phyloP scores from a whole-genome alignment of 2,113 vertebrate genomes.

The Sitta europaea region DNA sequence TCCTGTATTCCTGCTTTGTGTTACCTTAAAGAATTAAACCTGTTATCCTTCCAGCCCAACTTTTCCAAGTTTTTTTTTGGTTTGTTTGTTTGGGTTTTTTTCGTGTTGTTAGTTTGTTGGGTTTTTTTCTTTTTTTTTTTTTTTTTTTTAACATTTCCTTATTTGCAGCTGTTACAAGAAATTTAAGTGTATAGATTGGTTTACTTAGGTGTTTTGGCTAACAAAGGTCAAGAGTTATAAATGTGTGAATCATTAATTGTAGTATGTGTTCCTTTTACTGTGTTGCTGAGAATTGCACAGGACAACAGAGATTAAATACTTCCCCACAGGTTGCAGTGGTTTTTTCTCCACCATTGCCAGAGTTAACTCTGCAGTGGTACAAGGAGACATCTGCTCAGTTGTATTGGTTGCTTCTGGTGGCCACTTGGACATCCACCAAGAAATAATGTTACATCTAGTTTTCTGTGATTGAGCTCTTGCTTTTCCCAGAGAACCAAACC shows the following conservation, averaged over 20 bases:
- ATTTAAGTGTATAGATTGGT: constrained; percentile 1
- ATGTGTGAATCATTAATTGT: constrained; percentile 56
- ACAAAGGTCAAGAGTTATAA: constrained; percentile 61
- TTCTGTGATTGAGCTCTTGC: not conserved
- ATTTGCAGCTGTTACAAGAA: not conserved
- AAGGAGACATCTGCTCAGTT: not conserved
- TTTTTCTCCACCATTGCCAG: not conserved
- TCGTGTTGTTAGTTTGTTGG: too few species aligned
- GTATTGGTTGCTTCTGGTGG: not conserved
- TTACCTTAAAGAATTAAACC: not conserved
- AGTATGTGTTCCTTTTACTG: not conserved
- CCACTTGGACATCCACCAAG: not conserved
- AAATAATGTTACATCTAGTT: not conserved
- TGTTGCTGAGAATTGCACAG: not conserved
- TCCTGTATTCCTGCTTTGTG: not conserved
- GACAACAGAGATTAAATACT: constrained; percentile 3
- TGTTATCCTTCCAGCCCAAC: not conserved
- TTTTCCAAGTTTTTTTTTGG: too few species aligned
- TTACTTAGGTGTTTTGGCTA: constrained; percentile 51
- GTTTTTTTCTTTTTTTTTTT: not conserved
- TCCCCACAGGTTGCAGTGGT: not conserved
- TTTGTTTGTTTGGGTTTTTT: too few species aligned
- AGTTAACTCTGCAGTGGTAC: not conserved
- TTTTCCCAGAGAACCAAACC: not conserved
- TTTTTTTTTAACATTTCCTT: not conserved